phyloP scores from a whole-genome alignment of 2,797 vertebrate species.

The Catharus ustulatus region DNA sequence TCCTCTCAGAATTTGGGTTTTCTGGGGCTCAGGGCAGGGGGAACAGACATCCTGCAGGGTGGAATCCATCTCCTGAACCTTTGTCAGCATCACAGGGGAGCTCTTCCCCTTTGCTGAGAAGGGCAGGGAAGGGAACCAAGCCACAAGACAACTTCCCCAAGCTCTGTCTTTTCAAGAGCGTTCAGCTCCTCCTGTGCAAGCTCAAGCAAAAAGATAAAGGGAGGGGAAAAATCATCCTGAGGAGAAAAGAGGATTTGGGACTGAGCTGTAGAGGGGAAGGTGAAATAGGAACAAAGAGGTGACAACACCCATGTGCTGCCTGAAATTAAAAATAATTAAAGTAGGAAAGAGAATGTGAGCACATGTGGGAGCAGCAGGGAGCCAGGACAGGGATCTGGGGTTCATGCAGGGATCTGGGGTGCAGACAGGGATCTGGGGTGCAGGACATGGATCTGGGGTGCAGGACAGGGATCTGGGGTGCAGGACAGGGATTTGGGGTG shows the following conservation, averaged over 20 bases:
- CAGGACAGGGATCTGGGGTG: too few species aligned
- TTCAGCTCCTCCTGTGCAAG: not conserved
- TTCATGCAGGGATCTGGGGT: too few species aligned
- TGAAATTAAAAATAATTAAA: not conserved
- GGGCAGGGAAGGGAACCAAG: not conserved
- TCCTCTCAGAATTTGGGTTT: not conserved
- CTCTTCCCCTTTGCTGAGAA: not conserved
- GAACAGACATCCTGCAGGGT: not conserved
- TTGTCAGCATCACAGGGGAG: not conserved
- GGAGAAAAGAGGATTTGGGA: not conserved
- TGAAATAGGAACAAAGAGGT: not conserved
- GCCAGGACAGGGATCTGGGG: too few species aligned
- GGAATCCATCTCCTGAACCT: not conserved
- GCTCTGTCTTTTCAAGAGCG: not conserved
- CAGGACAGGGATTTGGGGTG: too few species aligned
- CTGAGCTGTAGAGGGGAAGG: not conserved
- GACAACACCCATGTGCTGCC: too few species aligned
- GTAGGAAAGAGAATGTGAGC: fast-evolving
- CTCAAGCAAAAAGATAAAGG: not conserved
- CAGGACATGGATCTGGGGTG: too few species aligned
- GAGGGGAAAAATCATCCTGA: not conserved
- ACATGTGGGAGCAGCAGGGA: not conserved
- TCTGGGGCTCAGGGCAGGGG: not conserved
- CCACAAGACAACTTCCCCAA: not conserved
- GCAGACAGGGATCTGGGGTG: too few species aligned